Percentiles rank a stretch among this genome's conserved stretches.
These are phyloP conservation scores for Epinephelus lanceolatus DNA, from an alignment of 2,113 vertebrate species.

Conservation along the genomic window DNA sequence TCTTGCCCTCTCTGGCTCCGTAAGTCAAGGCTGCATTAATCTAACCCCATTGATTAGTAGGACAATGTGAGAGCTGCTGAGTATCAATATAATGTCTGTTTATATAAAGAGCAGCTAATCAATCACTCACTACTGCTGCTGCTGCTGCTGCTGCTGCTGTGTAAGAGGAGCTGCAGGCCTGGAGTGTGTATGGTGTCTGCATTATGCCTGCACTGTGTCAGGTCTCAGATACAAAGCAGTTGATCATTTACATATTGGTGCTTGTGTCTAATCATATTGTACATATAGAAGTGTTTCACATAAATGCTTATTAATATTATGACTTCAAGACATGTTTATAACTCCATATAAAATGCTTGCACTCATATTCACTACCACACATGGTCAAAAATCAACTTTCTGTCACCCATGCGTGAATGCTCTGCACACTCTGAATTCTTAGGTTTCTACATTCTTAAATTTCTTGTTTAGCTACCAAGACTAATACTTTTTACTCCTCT, in stretches of 20 bases:
- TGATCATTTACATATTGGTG: neutral
- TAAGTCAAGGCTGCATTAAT: slow-evolving; percentile 61
- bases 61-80: slow-evolving; percentile 29
- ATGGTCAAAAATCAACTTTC: too few relatives aligned
- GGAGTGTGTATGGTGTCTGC: slow-evolving; percentile 7
- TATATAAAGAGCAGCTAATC: slow-evolving; percentile 61
- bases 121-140: slow-evolving; percentile 33
- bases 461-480: neutral
- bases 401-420: too few relatives aligned
- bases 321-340: neutral
- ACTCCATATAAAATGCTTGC: too few relatives aligned
- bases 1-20: slow-evolving; percentile 41
- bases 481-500: neutral
- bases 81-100: slow-evolving; percentile 60
- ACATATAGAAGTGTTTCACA: neutral
- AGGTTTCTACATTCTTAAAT: neutral
- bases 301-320: neutral
- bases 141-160: slow-evolving; percentile 16
- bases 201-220: neutral
- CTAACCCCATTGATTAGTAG: slow-evolving; percentile 42
- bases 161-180: slow-evolving; percentile 38
- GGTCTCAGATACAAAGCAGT: slow-evolving; percentile 5
- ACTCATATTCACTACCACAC: too few relatives aligned
- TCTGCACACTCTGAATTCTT: too few relatives aligned
- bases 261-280: neutral